Evolutionary conservation across 2,888 invertebrate species (phyloP).

Genomic region (Leptinotarsa tumamoca): DNA sequence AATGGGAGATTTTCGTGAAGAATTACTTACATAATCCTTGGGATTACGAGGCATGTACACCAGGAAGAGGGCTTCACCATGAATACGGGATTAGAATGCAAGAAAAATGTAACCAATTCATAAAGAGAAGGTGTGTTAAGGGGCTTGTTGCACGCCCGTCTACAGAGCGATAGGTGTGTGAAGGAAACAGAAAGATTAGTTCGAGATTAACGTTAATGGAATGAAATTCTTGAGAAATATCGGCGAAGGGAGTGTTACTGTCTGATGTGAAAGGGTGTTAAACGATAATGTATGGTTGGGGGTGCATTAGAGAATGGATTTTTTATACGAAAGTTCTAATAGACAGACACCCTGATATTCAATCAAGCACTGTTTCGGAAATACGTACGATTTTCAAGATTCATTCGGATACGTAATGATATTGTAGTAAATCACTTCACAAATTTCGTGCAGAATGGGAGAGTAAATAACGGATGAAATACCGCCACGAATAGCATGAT

Average conservation of each 20-base stretch:
- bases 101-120: slow-evolving; percentile 6
- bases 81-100: background rate
- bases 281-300: slow-evolving; percentile 13
- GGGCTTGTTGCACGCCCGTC: slow-evolving; percentile 2
- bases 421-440: background rate
- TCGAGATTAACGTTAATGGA: slow-evolving; percentile 17
- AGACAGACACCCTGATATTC: background rate
- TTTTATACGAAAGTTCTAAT: background rate
- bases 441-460: background rate
- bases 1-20: background rate
- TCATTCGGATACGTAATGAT: background rate
- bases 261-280: slow-evolving; percentile 12
- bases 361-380: background rate
- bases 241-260: slow-evolving; percentile 1
- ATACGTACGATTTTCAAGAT: background rate
- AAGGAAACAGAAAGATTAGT: slow-evolving; percentile 15
- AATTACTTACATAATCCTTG: slow-evolving; percentile 2
- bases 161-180: slow-evolving; percentile 5
- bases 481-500: too few species aligned
- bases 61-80: background rate
- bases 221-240: slow-evolving; percentile 21
- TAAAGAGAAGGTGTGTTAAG: background rate
- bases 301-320: slow-evolving; percentile 12
- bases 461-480: background rate
- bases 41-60: slow-evolving; percentile 1